Percentiles rank a stretch among this genome's conserved stretches.
Evolutionary conservation across 2,113 vertebrate species (phyloP).

Genomic region (Propithecus coquereli): DNA sequence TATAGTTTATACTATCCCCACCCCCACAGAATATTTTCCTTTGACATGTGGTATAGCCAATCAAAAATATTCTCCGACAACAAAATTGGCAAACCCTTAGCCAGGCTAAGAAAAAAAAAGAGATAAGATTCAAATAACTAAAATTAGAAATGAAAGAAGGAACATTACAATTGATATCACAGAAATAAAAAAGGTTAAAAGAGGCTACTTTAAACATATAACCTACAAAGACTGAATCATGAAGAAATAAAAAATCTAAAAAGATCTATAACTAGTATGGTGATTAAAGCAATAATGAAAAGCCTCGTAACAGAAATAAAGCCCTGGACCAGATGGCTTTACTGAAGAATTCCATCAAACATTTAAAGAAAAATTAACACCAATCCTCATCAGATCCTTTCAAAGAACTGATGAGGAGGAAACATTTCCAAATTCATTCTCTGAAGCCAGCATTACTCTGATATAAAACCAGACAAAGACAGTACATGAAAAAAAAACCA

Average conservation of each 20-base stretch:
- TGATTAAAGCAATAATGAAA: not conserved
- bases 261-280: not conserved
- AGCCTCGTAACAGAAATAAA: not conserved
- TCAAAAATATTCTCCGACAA: not conserved
- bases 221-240: not conserved
- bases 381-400: not conserved
- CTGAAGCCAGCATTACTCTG: not conserved
- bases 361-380: not conserved
- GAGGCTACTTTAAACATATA: not conserved
- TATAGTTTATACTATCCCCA: not conserved
- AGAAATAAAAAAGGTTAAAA: not conserved
- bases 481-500: not conserved
- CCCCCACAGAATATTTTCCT: not conserved
- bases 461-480: not conserved
- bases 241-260: not conserved
- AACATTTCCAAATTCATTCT: not conserved
- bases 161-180: not conserved
- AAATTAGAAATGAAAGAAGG: not conserved
- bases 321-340: not conserved
- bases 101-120: not conserved
- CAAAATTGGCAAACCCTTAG: not conserved
- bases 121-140: not conserved
- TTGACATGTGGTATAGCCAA: not conserved
- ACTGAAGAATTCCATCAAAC: not conserved
- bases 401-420: not conserved